Evolutionary conservation across 2,113 vertebrate species (phyloP).

Genomic region (Centropus unirufus): DNA sequence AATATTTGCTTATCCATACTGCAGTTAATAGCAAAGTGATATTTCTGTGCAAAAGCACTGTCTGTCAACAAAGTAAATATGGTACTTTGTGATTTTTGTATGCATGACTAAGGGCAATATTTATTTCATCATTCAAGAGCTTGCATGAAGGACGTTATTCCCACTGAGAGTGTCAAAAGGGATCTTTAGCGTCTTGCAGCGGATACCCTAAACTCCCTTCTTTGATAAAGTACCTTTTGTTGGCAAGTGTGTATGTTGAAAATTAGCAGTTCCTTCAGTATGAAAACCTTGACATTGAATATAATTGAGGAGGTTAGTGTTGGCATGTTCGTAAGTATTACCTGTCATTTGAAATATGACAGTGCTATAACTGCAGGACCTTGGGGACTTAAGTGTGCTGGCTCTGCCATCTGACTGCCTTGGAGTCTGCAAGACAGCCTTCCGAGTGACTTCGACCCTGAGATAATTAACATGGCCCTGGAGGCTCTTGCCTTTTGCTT

Average conservation of each 20-base stretch:
- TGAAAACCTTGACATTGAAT: slow-evolving; percentile 79
- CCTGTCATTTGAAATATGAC: slow-evolving; percentile 84
- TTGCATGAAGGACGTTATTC: not conserved
- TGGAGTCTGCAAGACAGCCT: slow-evolving; percentile 68
- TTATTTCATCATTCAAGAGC: slow-evolving; percentile 11
- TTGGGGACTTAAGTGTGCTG: slow-evolving; percentile 70
- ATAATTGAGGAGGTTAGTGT: slow-evolving; percentile 79
- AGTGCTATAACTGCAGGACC: slow-evolving; percentile 74
- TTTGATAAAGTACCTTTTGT: slow-evolving; percentile 67
- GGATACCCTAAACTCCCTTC: slow-evolving; percentile 28
- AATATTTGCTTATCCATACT: not conserved
- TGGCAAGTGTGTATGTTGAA: slow-evolving; percentile 61
- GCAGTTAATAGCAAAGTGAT: not conserved
- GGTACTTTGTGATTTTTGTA: not conserved
- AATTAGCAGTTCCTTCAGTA: slow-evolving; percentile 73
- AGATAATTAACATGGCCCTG: slow-evolving; percentile 82
- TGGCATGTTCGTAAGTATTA: slow-evolving; percentile 71
- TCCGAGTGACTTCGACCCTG: slow-evolving; percentile 73
- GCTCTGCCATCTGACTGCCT: slow-evolving; percentile 76
- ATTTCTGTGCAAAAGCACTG: not conserved
- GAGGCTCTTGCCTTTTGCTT: slow-evolving; percentile 73
- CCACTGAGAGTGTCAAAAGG: not conserved
- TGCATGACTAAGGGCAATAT: not conserved
- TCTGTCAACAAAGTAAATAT: slow-evolving; percentile 15
- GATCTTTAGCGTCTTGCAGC: slow-evolving; percentile 14